Evolutionary conservation across 2,888 invertebrate species (phyloP), one percentile per base, ranked within the genome.

Genomic region (Lasioglossum zephyrum): DNA sequence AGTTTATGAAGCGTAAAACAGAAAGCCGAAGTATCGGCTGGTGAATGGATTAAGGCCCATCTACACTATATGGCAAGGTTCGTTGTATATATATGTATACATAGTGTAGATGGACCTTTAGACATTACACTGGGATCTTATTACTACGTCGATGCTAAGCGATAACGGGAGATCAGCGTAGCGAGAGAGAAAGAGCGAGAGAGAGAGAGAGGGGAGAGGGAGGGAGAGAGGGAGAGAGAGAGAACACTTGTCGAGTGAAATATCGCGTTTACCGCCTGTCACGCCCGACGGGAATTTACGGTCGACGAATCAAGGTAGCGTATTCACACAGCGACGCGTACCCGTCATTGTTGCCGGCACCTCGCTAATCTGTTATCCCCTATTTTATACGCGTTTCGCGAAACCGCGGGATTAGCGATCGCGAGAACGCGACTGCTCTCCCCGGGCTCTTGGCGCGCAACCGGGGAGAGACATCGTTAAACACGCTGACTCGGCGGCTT

Each of bases 401-500:
- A 83, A 81, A 82, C 73, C 84, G 41, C 75, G 39, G 88, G 86
- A 88, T 89, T 89, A 90, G 81, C 82, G 76, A 75, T 79, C 82
- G 70, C 77, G 44, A 5, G 36, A 49, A 47, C 66, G 41, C 53
- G 57, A 8, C 57, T 57, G n/a, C n/a, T 57, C n/a, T 57, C 3
- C 11, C n/a, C n/a, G 57, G 11, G n/a, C 36, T 31, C 57, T 39
- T n/a, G 39, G 22, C 66, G 18, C 74, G 66, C 79, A 72, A 77
- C 26, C 80, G 57, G 70, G 70, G 81, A 66, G 83, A 77, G 39
- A 66, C 84, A 75, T 90, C 90, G 88, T 90, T 90, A 90, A 88
- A 86, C 49, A 70, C 77, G 84, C 87, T 90, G 90, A 88, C 90
- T 87, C 69, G 75, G 79, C 87, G 84, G 81, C 73, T 90, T 90